A percentile compares a stretch with the other conserved stretches of the same genome.
Conservation (phyloP, 2,113 vertebrate genomes). For the Odocoileus virginianus region DNA sequence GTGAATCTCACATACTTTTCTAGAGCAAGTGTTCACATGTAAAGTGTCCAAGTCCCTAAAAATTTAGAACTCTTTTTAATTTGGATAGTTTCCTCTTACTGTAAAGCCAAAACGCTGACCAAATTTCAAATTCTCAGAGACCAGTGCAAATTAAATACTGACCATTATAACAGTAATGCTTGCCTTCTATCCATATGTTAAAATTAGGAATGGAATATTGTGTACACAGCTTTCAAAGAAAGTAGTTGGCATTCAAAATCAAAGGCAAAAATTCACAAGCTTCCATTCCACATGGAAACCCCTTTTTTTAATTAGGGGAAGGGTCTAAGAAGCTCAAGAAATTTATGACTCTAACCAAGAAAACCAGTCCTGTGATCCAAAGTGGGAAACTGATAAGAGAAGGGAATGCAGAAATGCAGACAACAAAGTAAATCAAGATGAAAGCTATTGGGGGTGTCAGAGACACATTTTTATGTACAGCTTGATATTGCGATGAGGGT, state of each 20-base stretch:
- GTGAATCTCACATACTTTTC: background rate
- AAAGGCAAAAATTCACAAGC: background rate
- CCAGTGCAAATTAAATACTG: background rate
- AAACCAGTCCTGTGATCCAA: background rate
- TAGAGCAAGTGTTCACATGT: background rate
- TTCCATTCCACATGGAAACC: background rate
- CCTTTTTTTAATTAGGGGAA: background rate
- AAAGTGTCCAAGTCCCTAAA: background rate
- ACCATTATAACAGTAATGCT: background rate
- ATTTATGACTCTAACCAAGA: background rate
- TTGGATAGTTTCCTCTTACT: background rate
- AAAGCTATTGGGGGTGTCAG: background rate
- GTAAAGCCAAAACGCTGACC: background rate
- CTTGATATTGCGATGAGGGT: background rate
- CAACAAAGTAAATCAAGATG: background rate
- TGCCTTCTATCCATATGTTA: background rate
- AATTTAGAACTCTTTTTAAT: background rate
- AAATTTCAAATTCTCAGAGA: background rate
- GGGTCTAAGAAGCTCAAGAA: background rate
- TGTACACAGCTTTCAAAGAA: background rate
- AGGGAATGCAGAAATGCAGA: background rate
- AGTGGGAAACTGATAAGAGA: background rate
- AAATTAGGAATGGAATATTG: background rate
- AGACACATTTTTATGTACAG: background rate
- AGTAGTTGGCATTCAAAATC: background rate